These are phyloP conservation scores for Saccostrea cuccullata DNA, from an alignment of 1,140 invertebrate species.

Conservation along the genomic window DNA sequence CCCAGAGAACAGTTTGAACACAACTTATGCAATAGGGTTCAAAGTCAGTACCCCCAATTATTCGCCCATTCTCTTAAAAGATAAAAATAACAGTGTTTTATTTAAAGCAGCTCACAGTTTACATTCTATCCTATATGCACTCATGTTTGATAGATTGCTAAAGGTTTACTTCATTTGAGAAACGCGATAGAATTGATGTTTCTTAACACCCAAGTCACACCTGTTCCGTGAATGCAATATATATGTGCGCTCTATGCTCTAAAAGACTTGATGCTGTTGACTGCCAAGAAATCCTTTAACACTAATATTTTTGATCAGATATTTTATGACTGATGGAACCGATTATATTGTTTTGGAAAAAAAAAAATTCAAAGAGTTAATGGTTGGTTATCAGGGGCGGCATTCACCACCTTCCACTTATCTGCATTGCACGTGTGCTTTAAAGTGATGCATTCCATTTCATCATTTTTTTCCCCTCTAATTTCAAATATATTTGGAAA, in stretches of 20 bases:
- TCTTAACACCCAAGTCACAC: conserved; percentile 4
- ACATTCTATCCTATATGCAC: neutral
- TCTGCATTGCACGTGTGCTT: neutral
- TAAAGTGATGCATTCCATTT: neutral
- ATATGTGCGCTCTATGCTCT: neutral
- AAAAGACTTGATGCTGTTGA: neutral
- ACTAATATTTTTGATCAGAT: conserved; percentile 29
- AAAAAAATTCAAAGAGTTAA: conserved; percentile 14
- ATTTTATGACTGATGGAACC: conserved; percentile 22
- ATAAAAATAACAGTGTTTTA: neutral
- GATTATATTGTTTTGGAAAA: conserved; percentile 26
- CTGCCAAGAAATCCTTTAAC: conserved; percentile 19
- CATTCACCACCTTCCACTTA: conserved; percentile 43
- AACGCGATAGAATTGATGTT: conserved; percentile 35
- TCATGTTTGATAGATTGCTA: neutral
- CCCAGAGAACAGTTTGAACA: too few relatives aligned
- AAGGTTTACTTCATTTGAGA: conserved; percentile 1
- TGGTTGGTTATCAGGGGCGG: neutral
- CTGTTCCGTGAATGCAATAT: neutral
- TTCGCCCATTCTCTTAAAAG: neutral
- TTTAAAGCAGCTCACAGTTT: neutral
- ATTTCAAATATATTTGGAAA: neutral
- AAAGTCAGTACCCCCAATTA: too few relatives aligned
- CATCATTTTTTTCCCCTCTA: neutral
- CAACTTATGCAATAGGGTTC: too few relatives aligned